These are phyloP conservation scores for Dicycla oo DNA, from an alignment of 2,888 invertebrate species.

Conservation along the genomic window DNA sequence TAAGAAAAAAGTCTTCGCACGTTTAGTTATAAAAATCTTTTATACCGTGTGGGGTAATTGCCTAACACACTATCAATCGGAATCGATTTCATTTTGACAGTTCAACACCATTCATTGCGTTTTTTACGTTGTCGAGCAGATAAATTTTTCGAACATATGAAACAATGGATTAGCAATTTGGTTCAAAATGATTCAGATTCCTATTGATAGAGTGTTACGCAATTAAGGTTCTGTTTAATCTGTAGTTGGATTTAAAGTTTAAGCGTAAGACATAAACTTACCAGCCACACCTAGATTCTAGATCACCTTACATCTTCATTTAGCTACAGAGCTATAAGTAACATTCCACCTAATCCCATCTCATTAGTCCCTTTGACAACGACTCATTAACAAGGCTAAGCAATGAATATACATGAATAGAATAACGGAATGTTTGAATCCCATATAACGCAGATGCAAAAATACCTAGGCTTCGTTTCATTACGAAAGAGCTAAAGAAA, in stretches of 20 bases:
- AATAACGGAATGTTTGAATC: neutral
- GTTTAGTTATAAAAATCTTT: neutral
- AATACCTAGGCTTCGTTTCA: neutral
- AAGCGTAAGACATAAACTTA: neutral
- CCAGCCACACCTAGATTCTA: neutral
- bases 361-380: conserved; percentile 38
- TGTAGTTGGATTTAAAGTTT: neutral
- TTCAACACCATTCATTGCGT: no score
- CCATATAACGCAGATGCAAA: neutral
- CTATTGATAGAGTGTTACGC: no score
- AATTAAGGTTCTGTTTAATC: no score
- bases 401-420: conserved; percentile 18
- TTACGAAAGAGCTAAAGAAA: no score
- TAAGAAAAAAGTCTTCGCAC: no score
- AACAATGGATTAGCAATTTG: no score
- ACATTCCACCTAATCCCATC: conserved; percentile 22
- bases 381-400: conserved; percentile 10
- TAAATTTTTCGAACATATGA: no score
- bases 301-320: conserved; percentile 22
- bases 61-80: no score
- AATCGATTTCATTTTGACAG: no score
- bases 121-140: no score
- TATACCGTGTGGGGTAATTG: no score
- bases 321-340: neutral
- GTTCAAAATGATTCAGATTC: no score